phyloP scores from a whole-genome alignment of 2,888 invertebrate genomes.

The Melitaea athalia region DNA sequence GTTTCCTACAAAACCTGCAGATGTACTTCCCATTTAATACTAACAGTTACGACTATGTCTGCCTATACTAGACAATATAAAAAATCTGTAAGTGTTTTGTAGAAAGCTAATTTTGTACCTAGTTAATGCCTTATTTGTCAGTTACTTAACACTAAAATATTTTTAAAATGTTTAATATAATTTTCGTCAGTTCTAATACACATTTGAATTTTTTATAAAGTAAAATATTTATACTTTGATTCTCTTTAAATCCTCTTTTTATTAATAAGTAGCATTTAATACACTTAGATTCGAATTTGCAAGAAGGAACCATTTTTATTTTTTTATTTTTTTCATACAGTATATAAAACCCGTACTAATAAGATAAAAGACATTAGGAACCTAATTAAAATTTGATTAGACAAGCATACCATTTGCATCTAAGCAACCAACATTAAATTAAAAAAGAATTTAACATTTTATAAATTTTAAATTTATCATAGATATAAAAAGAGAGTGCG shows the following conservation, averaged over 20 bases:
- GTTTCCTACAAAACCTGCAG: slow-evolving; percentile 66
- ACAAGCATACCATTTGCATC: neutral
- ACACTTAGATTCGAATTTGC: neutral
- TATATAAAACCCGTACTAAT: neutral
- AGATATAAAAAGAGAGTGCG: slow-evolving; percentile 23
- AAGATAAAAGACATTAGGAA: neutral
- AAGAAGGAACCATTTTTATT: neutral
- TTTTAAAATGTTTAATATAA: too few species aligned
- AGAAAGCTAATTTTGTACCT: too few species aligned
- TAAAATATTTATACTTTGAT: too few species aligned
- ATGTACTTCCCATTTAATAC: slow-evolving; percentile 61
- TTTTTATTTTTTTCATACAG: neutral
- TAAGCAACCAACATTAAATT: neutral
- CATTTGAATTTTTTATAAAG: too few species aligned
- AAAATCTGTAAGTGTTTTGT: neutral
- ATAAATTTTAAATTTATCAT: neutral
- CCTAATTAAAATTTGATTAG: slow-evolving; percentile 4
- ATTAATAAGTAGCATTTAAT: neutral
- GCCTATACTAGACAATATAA: neutral
- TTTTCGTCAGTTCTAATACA: neutral
- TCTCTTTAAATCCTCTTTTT: too few species aligned
- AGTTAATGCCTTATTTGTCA: too few species aligned
- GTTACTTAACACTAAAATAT: too few species aligned
- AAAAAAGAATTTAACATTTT: neutral
- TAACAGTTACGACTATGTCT: slow-evolving; percentile 17